A percentile compares a stretch with the other conserved stretches of the same genome.
Conservation (phyloP, 2,888 invertebrate genomes). For the Eupithecia insigniata region DNA sequence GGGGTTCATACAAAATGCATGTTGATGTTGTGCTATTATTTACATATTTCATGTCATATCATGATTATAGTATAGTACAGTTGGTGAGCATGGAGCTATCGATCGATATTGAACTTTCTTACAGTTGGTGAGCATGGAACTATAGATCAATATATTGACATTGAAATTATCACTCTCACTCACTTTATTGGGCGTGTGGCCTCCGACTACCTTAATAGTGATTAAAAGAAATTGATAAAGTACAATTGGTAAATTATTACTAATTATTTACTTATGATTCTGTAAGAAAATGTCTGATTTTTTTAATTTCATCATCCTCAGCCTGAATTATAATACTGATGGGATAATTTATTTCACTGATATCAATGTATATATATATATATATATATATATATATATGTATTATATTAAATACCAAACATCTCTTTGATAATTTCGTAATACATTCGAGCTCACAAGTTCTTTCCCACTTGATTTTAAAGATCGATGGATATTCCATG, state of each 20-base stretch:
- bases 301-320: neutral
- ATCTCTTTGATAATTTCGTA: neutral
- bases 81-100: slow-evolving; percentile 6
- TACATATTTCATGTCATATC: slow-evolving; percentile 49
- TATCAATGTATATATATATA: too few species aligned
- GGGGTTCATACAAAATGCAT: slow-evolving; percentile 16
- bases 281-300: neutral
- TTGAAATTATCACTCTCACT: neutral
- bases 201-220: neutral
- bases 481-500: slow-evolving; percentile 7
- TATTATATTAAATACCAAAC: neutral
- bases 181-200: neutral
- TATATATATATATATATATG: too few species aligned
- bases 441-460: neutral
- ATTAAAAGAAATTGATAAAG: neutral
- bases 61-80: neutral
- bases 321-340: neutral
- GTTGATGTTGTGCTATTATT: slow-evolving; percentile 60
- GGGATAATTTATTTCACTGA: neutral
- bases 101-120: too few species aligned
- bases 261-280: neutral
- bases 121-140: neutral
- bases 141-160: neutral
- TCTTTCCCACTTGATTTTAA: neutral
- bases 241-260: neutral